Evolutionary conservation across 2,797 vertebrate genomes (phyloP).

Genomic region (Melanotaenia boesemani): DNA sequence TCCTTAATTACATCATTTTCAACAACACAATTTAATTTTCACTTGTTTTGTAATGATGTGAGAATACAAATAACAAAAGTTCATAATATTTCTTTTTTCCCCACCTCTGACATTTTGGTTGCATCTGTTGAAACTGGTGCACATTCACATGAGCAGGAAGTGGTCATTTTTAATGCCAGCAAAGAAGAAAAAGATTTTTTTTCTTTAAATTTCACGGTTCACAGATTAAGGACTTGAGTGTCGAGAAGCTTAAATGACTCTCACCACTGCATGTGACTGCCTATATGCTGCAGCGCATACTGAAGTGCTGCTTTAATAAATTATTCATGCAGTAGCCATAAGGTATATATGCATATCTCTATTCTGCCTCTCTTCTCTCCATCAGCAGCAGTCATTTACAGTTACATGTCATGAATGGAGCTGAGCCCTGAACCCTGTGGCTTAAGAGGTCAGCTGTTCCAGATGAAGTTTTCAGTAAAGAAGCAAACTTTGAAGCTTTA

Average conservation of each 20-base stretch:
- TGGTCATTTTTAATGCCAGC: background rate
- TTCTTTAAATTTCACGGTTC: conserved; percentile 12
- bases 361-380: background rate
- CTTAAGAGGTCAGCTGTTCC: conserved; percentile 22
- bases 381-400: conserved; percentile 10
- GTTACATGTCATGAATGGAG: conserved; percentile 32
- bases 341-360: conserved; percentile 31
- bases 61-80: background rate
- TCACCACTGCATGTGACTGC: background rate
- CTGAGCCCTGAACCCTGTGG: conserved; percentile 15
- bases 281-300: conserved; percentile 21
- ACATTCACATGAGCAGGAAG: conserved; percentile 2
- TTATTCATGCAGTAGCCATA: conserved; percentile 54
- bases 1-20: background rate
- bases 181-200: conserved; percentile 5
- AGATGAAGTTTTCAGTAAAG: conserved; percentile 17
- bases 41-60: background rate
- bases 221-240: conserved; percentile 26
- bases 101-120: background rate
- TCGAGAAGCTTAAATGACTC: conserved; percentile 20
- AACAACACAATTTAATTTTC: background rate
- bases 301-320: conserved; percentile 48
- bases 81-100: background rate
- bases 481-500: background rate
- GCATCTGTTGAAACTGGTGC: background rate